phyloP scores from a whole-genome alignment of 2,888 invertebrate genomes.

The Drosophila recens region DNA sequence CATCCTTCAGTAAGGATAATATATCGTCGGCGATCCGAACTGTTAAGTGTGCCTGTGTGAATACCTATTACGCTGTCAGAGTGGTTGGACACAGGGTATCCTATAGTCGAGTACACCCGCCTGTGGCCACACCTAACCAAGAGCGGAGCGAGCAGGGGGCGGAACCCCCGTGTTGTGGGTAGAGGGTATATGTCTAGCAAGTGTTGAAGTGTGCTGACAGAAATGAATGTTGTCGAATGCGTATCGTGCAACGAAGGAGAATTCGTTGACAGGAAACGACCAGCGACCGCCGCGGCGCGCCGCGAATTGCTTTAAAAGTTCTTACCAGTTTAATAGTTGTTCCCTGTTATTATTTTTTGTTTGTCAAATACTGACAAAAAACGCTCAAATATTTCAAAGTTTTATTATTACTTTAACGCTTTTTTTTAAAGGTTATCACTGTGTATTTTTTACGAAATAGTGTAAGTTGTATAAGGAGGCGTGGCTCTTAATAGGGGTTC shows the following conservation, averaged over 20 bases:
- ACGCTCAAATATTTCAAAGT: background rate
- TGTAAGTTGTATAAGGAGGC: no score
- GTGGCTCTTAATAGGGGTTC: no score
- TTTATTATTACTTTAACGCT: background rate
- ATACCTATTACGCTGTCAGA: no score
- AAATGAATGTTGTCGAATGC: background rate
- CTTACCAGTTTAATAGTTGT: background rate
- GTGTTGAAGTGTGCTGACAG: background rate
- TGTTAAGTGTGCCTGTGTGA: no score
- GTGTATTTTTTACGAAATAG: no score
- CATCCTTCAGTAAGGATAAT: no score
- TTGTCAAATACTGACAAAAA: background rate
- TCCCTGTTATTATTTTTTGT: slow-evolving; percentile 1
- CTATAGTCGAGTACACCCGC: no score
- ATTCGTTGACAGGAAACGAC: background rate
- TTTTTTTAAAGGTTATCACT: background rate
- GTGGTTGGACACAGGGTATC: no score
- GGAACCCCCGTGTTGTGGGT: background rate
- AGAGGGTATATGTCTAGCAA: background rate
- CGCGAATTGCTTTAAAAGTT: background rate
- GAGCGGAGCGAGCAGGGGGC: no score
- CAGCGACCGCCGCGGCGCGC: background rate
- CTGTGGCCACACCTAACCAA: no score
- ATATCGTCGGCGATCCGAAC: no score
- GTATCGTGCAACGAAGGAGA: background rate